Evolutionary conservation across 2,888 invertebrate species (phyloP), one percentile per base, ranked within the genome.

Genomic region (Lasioglossum morio): DNA sequence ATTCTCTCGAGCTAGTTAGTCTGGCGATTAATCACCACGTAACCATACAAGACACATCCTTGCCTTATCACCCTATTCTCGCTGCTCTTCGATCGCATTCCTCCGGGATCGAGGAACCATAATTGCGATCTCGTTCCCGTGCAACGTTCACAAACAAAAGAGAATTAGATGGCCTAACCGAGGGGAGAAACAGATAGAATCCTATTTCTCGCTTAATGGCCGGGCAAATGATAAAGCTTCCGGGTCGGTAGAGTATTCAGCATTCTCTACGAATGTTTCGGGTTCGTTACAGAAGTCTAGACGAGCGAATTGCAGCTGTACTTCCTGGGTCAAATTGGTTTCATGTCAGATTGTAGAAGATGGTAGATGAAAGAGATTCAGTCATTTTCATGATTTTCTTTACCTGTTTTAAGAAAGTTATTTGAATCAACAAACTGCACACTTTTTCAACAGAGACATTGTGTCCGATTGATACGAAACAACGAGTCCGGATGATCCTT

Each of bases 21-120:
- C 3, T 8, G 14, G 27, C 43, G 63, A 81, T 79, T 81, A 84
- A 87, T 63, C 63, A 63, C 27, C 2, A 30, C 19, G 16, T 16
- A 16, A 27, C 5, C 63, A 14, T 16, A 2, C 63, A 4, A 16
- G 14, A 30, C 63, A 63, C 30, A 63, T 63, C 5, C 43, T 60
- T 43, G 10, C n/a, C 72, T 30, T 69, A 16, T 34, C 74, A 27
- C 23, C 37, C 66, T 37, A 43, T 82, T 79, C 82, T 57, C 27
- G n/a, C 40, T 60, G 27, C 1, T 60, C 27, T 10, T 37, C 34
- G 30, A 63, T 63, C 66, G 19, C 66, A 34, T 66, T 72, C 66
- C 16, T 48, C 60, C 60, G 23, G 23, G 30, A 66, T 34, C 66
- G 48, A 66, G n/a, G 43, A 63, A 34, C 43, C 53, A n/a, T 53